Evolutionary conservation across 2,113 vertebrate species (phyloP), one percentile per base, ranked within the genome.

Genomic region (Sylvilagus bachmani): DNA sequence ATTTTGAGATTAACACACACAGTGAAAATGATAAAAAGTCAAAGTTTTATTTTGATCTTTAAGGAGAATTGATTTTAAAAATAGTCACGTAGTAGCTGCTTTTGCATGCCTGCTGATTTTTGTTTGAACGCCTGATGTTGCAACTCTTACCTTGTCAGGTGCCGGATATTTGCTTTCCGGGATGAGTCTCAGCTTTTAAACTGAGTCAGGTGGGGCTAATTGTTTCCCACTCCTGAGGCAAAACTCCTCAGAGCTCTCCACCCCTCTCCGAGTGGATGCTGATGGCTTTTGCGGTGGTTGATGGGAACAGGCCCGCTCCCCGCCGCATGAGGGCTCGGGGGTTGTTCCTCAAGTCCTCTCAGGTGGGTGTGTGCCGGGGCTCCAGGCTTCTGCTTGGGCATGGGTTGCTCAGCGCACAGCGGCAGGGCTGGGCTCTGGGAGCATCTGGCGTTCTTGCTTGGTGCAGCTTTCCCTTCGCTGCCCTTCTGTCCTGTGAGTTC

Each of bases 1-100:
- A 61, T 90, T 90, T 95, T 90, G 69, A 96, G 51, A 96, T 92
- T 64, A 90, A 66, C 31, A 73, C 38, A 58, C 67, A 90, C n/a
- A 66, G 38, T 83, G 25, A 88, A 92, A 93, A 96, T 85, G 22
- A 95, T 67, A 81, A 87, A 91, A 80, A 91, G 75, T 83, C 55
- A 77, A 21, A 44, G 27, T 4, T 49, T 73, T 66, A 38, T 19
- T 62, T 93, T 79, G 93, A 24, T 85, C 86, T 94, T 71, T 49
- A 71, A 88, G 82, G 67, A 64, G 85, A 95, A 79, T 82, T 79
- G 85, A 86, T 89, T 96, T 90, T 77, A 12, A 82, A 81, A 93
- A 89, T 66, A 61, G 24, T 49, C 29, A 87, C 75, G 33, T 86
- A 53, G 61, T 90, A 95, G 75, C 81, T 95, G 33, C 80, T 29